Evolutionary conservation across 2,888 invertebrate species (phyloP), one percentile per base, ranked within the genome.

Genomic region (Disparrhopalites patrizii): DNA sequence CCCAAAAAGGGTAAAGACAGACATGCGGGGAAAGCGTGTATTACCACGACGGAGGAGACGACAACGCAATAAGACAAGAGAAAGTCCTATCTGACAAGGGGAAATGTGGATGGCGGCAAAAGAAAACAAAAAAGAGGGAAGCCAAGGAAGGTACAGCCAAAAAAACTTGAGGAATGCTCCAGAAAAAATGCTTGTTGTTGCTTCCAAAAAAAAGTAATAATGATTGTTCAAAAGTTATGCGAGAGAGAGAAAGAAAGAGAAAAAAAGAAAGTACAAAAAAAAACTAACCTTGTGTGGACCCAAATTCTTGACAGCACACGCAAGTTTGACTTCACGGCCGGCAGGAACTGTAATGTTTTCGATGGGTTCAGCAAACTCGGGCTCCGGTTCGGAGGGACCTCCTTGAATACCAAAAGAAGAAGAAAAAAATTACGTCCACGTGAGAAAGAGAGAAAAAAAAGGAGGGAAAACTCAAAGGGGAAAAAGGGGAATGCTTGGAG

Each of bases 301-400:
- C 68, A 93, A 86, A 81, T 93, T 91, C 81, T 91, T 92, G 76
- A 93, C 93, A 38, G 91, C 90, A 81, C 93, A 93, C 63, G 91
- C 89, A 76, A 93, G 85, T 78, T 89, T 90, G 76, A 93, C 90
- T 80, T 87, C 91, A 75, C 93, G 85, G 72, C 93, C 93, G 68
- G 92, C 91, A 68, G 93, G 89, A 73, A 92, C 91, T 62, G 93
- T 93, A 76, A 91, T 88, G 81, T 93, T 93, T 79, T 91, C 89
- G 77, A 93, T 93, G 77, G 89, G 86, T 80, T 92, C 92, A 68
- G 90, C 87, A 81, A 93, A 93, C 80, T 92, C 91, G 1, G 93
- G 93, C 81, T 93, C 93, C 77, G 89, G 88, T 74, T 88, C 86
- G 75, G 82, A 85, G 89, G 85, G 69, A 67, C 75, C 74, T 73